Evolutionary conservation across 2,113 vertebrate species (phyloP).

Genomic region (Sorex fumeus): DNA sequence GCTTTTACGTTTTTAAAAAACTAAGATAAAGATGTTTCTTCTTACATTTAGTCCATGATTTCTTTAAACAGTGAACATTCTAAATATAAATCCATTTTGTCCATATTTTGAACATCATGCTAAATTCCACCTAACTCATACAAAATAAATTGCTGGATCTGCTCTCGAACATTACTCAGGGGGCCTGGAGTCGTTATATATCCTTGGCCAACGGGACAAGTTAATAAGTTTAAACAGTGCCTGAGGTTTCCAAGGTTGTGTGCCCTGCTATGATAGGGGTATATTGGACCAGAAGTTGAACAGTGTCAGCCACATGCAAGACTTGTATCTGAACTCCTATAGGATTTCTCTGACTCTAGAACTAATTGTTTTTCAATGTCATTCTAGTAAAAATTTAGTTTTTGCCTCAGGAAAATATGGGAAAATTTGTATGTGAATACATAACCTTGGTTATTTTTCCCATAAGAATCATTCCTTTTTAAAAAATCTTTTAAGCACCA

Average conservation of each 20-base stretch:
- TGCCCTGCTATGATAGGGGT: no score
- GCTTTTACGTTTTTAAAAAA: not conserved
- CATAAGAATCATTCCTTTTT: not conserved
- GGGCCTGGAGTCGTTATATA: no score
- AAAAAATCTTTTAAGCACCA: no score
- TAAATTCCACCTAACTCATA: constrained; percentile 36
- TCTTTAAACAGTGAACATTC: not conserved
- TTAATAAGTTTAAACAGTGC: no score
- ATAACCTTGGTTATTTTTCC: not conserved
- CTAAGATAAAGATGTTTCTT: constrained; percentile 32
- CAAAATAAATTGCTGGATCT: not conserved
- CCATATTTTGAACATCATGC: constrained; percentile 34
- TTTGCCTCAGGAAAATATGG: constrained; percentile 22
- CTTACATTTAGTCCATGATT: constrained; percentile 42
- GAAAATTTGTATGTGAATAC: not conserved
- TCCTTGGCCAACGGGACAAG: no score
- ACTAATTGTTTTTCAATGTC: constrained; percentile 17
- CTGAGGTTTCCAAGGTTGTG: no score
- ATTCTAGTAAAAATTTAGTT: not conserved
- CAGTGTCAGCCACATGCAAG: no score
- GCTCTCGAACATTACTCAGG: no score
- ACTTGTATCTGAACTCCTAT: no score
- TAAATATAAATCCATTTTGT: constrained; percentile 38
- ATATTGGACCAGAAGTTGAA: no score
- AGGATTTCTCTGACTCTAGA: no score